A percentile compares a stretch with the other conserved stretches of the same genome.
phyloP scores from a whole-genome alignment of 2,113 vertebrate genomes.

The Austrofundulus limnaeus region DNA sequence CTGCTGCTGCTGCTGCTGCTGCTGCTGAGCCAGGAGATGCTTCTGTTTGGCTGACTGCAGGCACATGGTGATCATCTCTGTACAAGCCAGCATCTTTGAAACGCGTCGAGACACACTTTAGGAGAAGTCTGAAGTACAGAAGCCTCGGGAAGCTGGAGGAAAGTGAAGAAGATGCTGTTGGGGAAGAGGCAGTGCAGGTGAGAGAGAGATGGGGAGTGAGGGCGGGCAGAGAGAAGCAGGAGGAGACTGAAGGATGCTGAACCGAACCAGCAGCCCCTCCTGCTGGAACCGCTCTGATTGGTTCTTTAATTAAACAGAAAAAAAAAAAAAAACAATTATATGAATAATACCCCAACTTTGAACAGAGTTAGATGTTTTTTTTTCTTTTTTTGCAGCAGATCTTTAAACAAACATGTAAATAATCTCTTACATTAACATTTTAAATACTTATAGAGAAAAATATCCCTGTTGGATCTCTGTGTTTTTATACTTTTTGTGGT shows the following conservation, averaged over 20 bases:
- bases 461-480: too few relatives aligned
- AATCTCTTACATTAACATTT: too few relatives aligned
- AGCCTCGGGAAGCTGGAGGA: not conserved
- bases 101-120: conserved; percentile 15
- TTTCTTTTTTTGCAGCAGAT: not conserved
- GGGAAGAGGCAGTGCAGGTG: conserved; percentile 19
- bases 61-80: conserved; percentile 84
- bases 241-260: conserved; percentile 35
- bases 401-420: too few relatives aligned
- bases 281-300: conserved; percentile 59
- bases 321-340: too few relatives aligned
- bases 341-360: too few relatives aligned
- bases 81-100: conserved; percentile 80
- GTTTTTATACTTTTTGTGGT: too few relatives aligned
- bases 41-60: conserved; percentile 82
- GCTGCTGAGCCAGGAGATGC: conserved; percentile 73
- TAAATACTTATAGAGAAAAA: too few relatives aligned
- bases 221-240: conserved; percentile 2
- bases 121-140: not conserved
- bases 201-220: conserved; percentile 20
- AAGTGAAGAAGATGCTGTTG: not conserved
- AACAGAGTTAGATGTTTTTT: not conserved
- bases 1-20: conserved; percentile 66
- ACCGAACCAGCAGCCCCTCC: conserved; percentile 50
- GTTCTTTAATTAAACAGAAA: conserved; percentile 22